Evolutionary conservation across 2,113 vertebrate species (phyloP).

Genomic region (Cromileptes altivelis): DNA sequence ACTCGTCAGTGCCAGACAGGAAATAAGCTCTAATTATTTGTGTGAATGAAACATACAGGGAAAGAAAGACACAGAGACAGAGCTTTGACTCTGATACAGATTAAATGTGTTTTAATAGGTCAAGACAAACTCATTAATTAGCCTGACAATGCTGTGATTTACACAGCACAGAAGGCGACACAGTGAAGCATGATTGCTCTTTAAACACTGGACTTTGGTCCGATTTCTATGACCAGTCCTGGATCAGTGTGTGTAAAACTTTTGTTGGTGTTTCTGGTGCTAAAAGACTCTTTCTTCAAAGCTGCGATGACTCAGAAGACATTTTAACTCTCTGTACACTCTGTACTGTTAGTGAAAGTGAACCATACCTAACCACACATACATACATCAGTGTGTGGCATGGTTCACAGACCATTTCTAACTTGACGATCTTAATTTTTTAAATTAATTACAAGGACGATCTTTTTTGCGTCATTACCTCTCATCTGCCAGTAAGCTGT

Average conservation of each 20-base stretch:
- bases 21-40: conserved; percentile 33
- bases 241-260: background rate
- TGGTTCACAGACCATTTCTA: background rate
- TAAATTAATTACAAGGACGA: background rate
- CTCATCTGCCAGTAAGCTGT: background rate
- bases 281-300: background rate
- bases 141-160: background rate
- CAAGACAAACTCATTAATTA: background rate
- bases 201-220: background rate
- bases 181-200: background rate
- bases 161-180: background rate
- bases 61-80: background rate
- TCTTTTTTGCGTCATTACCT: background rate
- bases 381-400: background rate
- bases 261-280: background rate
- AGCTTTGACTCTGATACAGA: conserved; percentile 9
- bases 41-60: background rate
- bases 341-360: background rate
- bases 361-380: background rate
- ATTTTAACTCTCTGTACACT: background rate
- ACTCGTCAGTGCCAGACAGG: conserved; percentile 17
- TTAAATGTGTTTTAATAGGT: background rate
- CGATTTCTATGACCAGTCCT: background rate
- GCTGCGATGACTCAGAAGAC: background rate
- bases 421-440: background rate